Evolutionary conservation across 2,113 vertebrate species (phyloP), one percentile per base, ranked within the genome.

Genomic region (Rhombomys opimus): DNA sequence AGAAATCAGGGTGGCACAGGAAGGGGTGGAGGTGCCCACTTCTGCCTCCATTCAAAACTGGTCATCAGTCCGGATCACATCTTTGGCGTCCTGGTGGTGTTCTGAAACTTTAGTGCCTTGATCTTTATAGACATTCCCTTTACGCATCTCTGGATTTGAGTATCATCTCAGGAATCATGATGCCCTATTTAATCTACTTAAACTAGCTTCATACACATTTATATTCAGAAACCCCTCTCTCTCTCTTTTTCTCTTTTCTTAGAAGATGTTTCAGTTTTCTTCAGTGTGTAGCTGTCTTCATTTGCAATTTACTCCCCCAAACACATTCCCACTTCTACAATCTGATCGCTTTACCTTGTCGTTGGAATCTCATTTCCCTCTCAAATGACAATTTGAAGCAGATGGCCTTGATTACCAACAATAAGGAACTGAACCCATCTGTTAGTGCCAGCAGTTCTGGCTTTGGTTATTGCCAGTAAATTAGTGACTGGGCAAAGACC

Each of bases 341-440:
- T 91, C 95, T 93, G 90, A 81, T 81, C 90, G 23, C 41, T 86
- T 80, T 90, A 77, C 77, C 87, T 96, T 89, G 63, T 82, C 57
- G 18, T 0, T 76, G 89, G 84, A 86, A 90, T 94, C 92, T 76
- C 14, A n/a, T 63, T 72, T 94, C 82, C n/a, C n/a, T 63, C 65
- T 70, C 84, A 87, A 32, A 76, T 52, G 73, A 70, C 65, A 95
- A 38, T 87, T 87, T 17, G 12, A 87, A 97, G 90, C 97, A 96
- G 87, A 96, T 87, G 92, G 93, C 57, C 84, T 81, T 93, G 91
- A 82, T 95, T 50, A 70, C 46, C 67, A 77, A 95, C 95, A 93
- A 3, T n/a, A 63, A 82, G 70, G 87, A 52, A 38, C 77, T 57
- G 89, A 96, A 52, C 72, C 87, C 91, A 85, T 59, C 91, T 80